phyloP scores from a whole-genome alignment of 2,888 invertebrate genomes.

The Melangyna quadrimaculata region DNA sequence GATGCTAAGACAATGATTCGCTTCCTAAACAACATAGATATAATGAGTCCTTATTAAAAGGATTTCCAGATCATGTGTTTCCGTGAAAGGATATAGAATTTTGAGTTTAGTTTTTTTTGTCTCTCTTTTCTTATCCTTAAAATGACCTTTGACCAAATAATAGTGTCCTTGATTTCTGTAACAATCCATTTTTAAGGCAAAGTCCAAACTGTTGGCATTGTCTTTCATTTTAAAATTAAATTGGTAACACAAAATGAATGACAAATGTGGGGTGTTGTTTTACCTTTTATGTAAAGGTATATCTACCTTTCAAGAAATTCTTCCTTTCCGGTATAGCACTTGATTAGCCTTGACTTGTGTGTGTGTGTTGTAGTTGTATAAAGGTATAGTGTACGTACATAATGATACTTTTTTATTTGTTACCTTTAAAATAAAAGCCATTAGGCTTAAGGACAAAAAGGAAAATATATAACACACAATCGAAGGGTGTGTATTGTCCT shows the following conservation, averaged over 20 bases:
- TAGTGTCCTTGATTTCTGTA: slow-evolving; percentile 1
- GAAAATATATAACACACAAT: slow-evolving; percentile 3
- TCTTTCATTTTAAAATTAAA: slow-evolving; percentile 11
- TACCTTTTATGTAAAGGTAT: not conserved
- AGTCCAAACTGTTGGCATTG: slow-evolving; percentile 3
- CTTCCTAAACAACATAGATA: not conserved
- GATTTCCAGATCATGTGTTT: slow-evolving; percentile 42
- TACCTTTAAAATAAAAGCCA: slow-evolving; percentile 39
- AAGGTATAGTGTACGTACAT: not conserved
- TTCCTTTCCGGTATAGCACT: not conserved
- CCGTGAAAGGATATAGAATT: not conserved
- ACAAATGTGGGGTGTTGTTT: slow-evolving; percentile 1
- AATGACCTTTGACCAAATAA: not conserved
- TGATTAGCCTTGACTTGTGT: slow-evolving; percentile 35
- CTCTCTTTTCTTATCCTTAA: not conserved
- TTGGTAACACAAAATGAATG: slow-evolving; percentile 10
- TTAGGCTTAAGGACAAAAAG: slow-evolving; percentile 38
- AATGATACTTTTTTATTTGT: not conserved
- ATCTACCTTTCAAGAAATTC: not conserved
- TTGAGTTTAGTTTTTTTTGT: not conserved
- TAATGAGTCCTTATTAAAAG: slow-evolving; percentile 21
- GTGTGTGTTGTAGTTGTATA: not conserved
- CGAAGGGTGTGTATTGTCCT: slow-evolving; percentile 25
- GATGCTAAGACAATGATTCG: not conserved
- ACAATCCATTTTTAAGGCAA: not conserved